These are phyloP conservation scores for Psammodynastes pulverulentus DNA, from an alignment of 2,113 vertebrate species.

Conservation along the genomic window DNA sequence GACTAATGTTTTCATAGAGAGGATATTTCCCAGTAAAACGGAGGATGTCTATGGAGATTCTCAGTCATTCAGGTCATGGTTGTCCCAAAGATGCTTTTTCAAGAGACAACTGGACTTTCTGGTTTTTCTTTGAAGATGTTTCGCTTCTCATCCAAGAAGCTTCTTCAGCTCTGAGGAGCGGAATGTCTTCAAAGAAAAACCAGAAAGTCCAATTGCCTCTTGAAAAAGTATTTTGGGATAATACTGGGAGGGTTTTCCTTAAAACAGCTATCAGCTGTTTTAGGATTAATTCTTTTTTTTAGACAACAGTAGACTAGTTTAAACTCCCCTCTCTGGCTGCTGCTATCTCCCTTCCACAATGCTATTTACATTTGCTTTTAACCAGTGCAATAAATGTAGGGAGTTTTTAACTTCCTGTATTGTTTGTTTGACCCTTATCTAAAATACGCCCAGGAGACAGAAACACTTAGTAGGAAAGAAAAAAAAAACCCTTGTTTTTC, in stretches of 20 bases:
- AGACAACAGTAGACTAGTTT: not conserved
- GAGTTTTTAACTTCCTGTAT: not conserved
- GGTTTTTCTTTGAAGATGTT: no score
- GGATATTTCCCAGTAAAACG: not conserved
- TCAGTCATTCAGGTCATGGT: no score
- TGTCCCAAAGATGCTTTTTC: no score
- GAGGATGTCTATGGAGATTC: not conserved
- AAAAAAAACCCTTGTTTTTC: not conserved
- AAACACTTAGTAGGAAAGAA: not conserved
- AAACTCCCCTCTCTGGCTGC: not conserved
- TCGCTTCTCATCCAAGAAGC: no score
- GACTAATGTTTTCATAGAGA: not conserved
- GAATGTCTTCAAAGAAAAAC: no score
- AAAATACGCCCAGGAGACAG: not conserved
- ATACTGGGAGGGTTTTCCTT: not conserved
- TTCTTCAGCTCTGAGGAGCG: no score
- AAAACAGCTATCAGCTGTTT: not conserved
- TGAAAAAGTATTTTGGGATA: not conserved
- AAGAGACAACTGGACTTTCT: no score
- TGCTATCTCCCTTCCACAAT: not conserved
- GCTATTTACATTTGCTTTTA: not conserved
- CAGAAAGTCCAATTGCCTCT: no score
- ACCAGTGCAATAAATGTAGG: not conserved
- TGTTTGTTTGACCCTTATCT: not conserved
- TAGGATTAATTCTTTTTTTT: not conserved